Base-by-base conservation (phyloP, 2,113 vertebrate genomes). In the Centrocercus urophasianus region DNA sequence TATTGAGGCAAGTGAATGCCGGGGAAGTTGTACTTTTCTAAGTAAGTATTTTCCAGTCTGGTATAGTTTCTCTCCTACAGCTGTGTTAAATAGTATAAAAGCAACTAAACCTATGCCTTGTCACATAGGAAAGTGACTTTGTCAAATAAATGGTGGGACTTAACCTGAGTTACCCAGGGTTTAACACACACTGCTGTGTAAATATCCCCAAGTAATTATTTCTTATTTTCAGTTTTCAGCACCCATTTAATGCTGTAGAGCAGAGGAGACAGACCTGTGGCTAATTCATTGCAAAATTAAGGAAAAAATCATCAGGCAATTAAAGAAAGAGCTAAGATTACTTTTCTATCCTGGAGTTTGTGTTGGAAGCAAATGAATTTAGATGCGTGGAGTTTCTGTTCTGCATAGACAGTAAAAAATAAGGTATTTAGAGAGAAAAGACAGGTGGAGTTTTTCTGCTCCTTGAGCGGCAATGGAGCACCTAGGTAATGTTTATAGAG, bases 301-400 rank as follows among this genome's bases (percentile, higher is more conserved):
- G 82, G 30, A 83, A 70, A 18, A 83, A 45, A 4, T 73, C 9
- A n/a, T 15, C 82, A 60, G 25, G 45, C 77, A 65, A 73, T 71
- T 47, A 34, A 93, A 56, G 14, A 72, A 93, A 56, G 14, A 72
- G 15, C 12, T 88, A 13, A 13, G 6, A 64, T 91, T 86, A 11
- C 52, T 91, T 90, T 20, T 42, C 13, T 74, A 11, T 57, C 60
- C 25, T n/a, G 43, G 57, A 54, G 28, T 59, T 81, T 83, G 14
- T 43, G 27, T 18, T 69, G 38, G 34, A 79, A 93, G 20, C 34
- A 86, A 90, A 74, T 79, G 72, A 40, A 81, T 86, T 92, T 94
- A 84, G 77, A 48, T 64, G 45, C 13, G 40, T 10, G 69, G 27
- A 82, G 70, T 85, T 67, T 65, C 61, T 88, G 11, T 43, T 78